Base-by-base conservation (phyloP, 2,888 invertebrate genomes). In the Torymus tubicola region DNA sequence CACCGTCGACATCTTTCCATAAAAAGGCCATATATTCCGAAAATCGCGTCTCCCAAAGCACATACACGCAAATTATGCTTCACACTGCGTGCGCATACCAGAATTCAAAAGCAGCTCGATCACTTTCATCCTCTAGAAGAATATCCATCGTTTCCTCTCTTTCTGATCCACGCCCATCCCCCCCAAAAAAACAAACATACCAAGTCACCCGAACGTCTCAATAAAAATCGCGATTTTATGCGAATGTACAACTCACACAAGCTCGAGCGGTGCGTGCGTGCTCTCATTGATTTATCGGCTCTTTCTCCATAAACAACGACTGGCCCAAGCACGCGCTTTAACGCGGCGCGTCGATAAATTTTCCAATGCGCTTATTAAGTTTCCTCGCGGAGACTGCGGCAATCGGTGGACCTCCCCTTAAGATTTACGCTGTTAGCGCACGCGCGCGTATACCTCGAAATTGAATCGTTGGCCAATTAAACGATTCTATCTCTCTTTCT, bases 241-340 rank as follows among this genome's bases (percentile, higher is more conserved):
- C 42, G 75, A 75, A 75, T 70, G 53, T 31, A 31, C 31, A 2
- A 31, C 2, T 31, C n/a, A 52, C 72, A 61, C 52, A 58, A 5
- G 21, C 10, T 14, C 12, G 58, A 58, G 16, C 52, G 69, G 14
- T 52, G 16, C 18, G 53, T 14, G 11, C 21, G n/a, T n/a, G n/a
- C n/a, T n/a, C n/a, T n/a, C 69, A 71, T 72, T 76, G 80, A 80
- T 80, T 80, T 80, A 80, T 72, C 52, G 67, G 10, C 21, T 14
- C 16, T 4, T n/a, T 4, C 70, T 3, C 24, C 13, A 16, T 53
- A 67, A 74, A 58, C 13, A 52, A 21, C 52, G 11, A 53, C 42
- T n/a, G 18, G 67, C 21, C 8, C 52, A n/a, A n/a, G 58, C 21
- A 16, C 31, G 67, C 55, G 68, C 55, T 21, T 50, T 24, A 24